Percentiles rank a stretch among this genome's conserved stretches.
Conservation (phyloP, 1,140 invertebrate species). For the Bombyx mandarina region DNA sequence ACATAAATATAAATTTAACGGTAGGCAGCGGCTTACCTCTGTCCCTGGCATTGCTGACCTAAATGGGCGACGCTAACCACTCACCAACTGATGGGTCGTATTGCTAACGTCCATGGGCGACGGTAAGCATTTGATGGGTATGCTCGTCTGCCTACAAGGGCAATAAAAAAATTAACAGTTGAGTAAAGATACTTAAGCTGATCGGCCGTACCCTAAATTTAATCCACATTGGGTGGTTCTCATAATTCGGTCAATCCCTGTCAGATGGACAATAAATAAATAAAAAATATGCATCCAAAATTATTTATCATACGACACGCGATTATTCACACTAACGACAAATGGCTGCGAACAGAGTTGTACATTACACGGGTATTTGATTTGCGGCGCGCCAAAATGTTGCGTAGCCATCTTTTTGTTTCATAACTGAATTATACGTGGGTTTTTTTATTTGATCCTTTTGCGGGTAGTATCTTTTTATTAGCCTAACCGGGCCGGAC, state of each 20-base stretch:
- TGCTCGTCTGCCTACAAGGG: neutral
- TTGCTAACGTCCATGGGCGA: constrained; percentile 1
- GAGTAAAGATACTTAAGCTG: neutral
- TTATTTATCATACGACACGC: constrained; percentile 25
- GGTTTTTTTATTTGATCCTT: neutral
- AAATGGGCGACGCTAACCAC: neutral
- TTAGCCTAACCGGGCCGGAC: too few relatives aligned
- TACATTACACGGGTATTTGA: constrained; percentile 39
- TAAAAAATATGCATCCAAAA: constrained; percentile 30
- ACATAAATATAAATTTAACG: too few relatives aligned
- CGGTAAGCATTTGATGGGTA: neutral
- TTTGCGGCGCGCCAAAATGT: constrained; percentile 4
- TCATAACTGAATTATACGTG: constrained; percentile 3
- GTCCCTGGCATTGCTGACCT: neutral
- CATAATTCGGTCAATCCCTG: neutral
- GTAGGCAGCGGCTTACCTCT: too few relatives aligned
- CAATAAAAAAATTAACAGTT: neutral
- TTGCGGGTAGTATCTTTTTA: neutral
- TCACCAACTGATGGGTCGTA: neutral
- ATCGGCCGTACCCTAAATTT: neutral
- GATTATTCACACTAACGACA: constrained; percentile 47
- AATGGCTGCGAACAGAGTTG: constrained; percentile 23
- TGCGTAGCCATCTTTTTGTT: constrained; percentile 11
- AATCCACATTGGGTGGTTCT: neutral
- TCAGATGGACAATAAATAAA: constrained; percentile 17